Evolutionary conservation across 1,140 invertebrate genomes (phyloP).

Genomic region (Drosophila sp.): DNA sequence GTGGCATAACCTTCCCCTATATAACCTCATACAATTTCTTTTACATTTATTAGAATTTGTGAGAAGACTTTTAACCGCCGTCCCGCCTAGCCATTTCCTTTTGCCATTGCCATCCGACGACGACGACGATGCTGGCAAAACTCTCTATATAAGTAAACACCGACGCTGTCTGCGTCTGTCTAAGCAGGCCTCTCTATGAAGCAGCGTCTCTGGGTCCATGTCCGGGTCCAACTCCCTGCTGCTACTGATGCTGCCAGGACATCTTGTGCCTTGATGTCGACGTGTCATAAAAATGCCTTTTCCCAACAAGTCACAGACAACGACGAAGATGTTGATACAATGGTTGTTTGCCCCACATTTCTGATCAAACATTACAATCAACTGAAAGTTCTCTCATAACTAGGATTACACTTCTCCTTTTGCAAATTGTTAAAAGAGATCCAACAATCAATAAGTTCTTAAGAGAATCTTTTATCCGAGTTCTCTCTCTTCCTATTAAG

Average conservation of each 20-base stretch:
- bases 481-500: no score
- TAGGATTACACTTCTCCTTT: no score
- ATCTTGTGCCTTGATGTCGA: conserved; percentile 69
- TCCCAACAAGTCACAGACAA: conserved; percentile 56
- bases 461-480: no score
- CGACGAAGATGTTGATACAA: conserved; percentile 42
- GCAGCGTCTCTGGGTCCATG: neutral
- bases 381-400: no score
- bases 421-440: no score
- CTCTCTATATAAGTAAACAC: conserved; percentile 6
- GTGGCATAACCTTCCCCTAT: conserved; percentile 59
- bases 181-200: neutral
- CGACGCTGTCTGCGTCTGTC: conserved; percentile 24
- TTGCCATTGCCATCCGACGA: neutral
- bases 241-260: conserved; percentile 12
- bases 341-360: conserved; percentile 21
- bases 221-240: neutral
- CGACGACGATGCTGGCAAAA: neutral
- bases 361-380: neutral
- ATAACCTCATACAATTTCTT: conserved; percentile 79
- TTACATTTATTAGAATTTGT: conserved; percentile 80
- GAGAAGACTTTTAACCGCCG: conserved; percentile 46
- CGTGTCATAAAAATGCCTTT: conserved; percentile 68
- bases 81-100: conserved; percentile 15
- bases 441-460: no score